Conservation (phyloP, 2,888 invertebrate species). For the Sisyra terminalis region DNA sequence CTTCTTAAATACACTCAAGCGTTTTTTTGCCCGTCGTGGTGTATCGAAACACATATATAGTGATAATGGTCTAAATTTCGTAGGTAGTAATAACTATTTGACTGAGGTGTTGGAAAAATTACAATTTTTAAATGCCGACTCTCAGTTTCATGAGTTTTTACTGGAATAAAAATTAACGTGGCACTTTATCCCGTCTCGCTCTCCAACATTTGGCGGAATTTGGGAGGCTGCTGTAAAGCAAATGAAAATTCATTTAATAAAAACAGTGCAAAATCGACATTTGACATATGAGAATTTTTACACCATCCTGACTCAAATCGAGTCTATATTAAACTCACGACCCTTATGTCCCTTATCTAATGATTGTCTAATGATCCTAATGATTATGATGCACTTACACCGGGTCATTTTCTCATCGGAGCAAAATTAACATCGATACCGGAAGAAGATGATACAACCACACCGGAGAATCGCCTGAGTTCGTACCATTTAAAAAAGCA, state of each 20-base stretch:
- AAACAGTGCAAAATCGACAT: constrained; percentile 12
- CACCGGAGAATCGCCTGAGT: not conserved
- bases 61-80: constrained; percentile 17
- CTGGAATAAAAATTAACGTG: constrained; percentile 12
- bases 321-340: constrained; percentile 15
- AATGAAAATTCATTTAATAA: constrained; percentile 15
- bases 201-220: constrained; percentile 17
- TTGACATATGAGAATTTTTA: constrained; percentile 15
- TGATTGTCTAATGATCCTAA: constrained; percentile 8
- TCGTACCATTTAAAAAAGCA: constrained; percentile 10
- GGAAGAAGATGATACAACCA: not conserved
- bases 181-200: constrained; percentile 16
- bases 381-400: constrained; percentile 5
- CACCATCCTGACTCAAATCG: constrained; percentile 13
- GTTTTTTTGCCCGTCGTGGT: constrained; percentile 19
- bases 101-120: constrained; percentile 8
- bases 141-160: constrained; percentile 9
- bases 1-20: constrained; percentile 17
- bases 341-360: constrained; percentile 12
- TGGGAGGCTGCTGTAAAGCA: constrained; percentile 17
- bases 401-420: constrained; percentile 9
- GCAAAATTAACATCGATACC: constrained; percentile 10
- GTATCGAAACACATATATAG: constrained; percentile 14
- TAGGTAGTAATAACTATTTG: constrained; percentile 14
- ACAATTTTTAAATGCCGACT: not conserved